Percentiles rank a stretch among this genome's conserved stretches.
These are phyloP conservation scores for Ceyx cyanopectus DNA, from an alignment of 2,113 vertebrate species.

Conservation along the genomic window DNA sequence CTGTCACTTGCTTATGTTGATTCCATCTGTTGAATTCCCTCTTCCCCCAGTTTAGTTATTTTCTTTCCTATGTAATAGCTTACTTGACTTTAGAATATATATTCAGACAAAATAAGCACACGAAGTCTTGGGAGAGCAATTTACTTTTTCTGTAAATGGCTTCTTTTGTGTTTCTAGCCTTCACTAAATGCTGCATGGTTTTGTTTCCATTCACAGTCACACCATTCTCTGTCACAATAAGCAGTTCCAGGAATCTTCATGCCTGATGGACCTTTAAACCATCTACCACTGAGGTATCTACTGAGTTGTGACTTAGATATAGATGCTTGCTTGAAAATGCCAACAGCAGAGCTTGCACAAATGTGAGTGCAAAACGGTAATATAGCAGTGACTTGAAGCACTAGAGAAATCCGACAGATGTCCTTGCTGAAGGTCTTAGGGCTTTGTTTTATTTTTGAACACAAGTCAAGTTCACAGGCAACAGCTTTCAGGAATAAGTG, in stretches of 20 bases:
- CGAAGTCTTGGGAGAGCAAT: constrained; percentile 14
- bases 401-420: neutral
- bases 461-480: neutral
- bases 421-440: neutral
- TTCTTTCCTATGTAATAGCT: neutral
- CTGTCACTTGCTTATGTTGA: neutral
- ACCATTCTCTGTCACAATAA: neutral
- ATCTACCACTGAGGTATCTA: neutral
- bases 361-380: neutral
- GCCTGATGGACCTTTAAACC: neutral
- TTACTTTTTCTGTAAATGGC: neutral
- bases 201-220: neutral
- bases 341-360: neutral
- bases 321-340: neutral
- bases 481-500: neutral
- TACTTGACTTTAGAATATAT: neutral
- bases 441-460: neutral
- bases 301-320: neutral
- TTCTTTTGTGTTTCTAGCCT: constrained; percentile 11
- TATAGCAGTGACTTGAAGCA: neutral
- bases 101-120: neutral
- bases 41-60: neutral
- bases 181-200: neutral
- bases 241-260: neutral
- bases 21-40: constrained; percentile 18